Evolutionary conservation across 2,797 vertebrate genomes (phyloP).

Genomic region (Gymnoscopelus microlampas): DNA sequence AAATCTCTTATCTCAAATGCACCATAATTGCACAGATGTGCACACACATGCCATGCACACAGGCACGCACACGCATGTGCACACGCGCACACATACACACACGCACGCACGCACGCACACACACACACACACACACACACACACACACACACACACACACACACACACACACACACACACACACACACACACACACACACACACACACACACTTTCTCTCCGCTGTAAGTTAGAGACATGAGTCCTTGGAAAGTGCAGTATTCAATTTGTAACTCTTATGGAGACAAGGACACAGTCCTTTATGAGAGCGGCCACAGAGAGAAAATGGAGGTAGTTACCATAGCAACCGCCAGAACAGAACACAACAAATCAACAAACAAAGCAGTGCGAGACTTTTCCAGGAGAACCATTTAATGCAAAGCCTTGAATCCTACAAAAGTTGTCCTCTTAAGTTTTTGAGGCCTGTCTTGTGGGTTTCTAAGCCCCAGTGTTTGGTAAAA

Average conservation of each 20-base stretch:
- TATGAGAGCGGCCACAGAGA: slow-evolving; percentile 80
- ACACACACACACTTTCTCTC: slow-evolving; percentile 10
- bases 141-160: slow-evolving; percentile 25
- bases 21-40: not conserved
- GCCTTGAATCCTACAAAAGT: slow-evolving; percentile 78
- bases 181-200: slow-evolving; percentile 26
- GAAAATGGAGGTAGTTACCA: slow-evolving; percentile 82
- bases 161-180: slow-evolving; percentile 36
- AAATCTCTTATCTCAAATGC: slow-evolving; percentile 16
- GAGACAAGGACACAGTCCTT: slow-evolving; percentile 81
- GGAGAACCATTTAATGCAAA: slow-evolving; percentile 71
- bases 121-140: slow-evolving; percentile 1
- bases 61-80: not conserved
- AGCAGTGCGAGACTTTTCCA: slow-evolving; percentile 74
- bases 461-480: slow-evolving; percentile 69
- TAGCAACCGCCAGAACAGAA: slow-evolving; percentile 78
- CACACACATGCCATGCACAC: slow-evolving; percentile 11
- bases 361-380: slow-evolving; percentile 82
- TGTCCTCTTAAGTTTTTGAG: slow-evolving; percentile 73
- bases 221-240: slow-evolving; percentile 78
- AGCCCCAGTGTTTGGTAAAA: slow-evolving; percentile 69
- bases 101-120: not conserved
- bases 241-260: slow-evolving; percentile 82
- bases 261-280: slow-evolving; percentile 85
- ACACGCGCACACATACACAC: too few species aligned